Percentiles rank a stretch among this genome's conserved stretches.
phyloP scores from a whole-genome alignment of 2,113 vertebrate species.

The Nycticorax nycticorax region DNA sequence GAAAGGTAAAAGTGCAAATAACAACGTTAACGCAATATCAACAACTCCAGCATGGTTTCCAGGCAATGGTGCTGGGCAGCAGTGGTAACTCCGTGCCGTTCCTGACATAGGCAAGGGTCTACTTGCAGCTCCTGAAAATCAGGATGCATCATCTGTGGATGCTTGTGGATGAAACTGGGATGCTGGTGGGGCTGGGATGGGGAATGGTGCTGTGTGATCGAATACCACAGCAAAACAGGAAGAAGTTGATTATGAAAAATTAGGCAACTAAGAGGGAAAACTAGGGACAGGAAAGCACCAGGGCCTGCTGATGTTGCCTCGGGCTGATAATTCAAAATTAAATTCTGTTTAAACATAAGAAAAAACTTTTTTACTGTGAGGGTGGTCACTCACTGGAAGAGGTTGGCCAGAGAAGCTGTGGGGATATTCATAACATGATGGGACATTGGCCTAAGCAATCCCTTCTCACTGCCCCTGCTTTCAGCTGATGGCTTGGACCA shows the following conservation, averaged over 20 bases:
- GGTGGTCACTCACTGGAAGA: neutral
- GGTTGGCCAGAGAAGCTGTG: neutral
- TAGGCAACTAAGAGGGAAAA: neutral
- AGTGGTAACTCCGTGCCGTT: neutral
- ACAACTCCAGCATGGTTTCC: neutral
- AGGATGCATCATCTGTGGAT: neutral
- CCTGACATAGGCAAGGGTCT: neutral
- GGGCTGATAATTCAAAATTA: neutral
- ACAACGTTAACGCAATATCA: neutral
- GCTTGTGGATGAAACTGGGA: neutral
- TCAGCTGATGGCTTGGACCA: neutral
- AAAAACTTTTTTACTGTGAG: neutral
- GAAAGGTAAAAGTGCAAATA: neutral
- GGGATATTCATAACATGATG: neutral
- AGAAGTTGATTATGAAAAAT: neutral
- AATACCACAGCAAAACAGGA: neutral
- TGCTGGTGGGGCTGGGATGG: neutral
- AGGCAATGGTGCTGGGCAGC: neutral
- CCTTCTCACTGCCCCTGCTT: neutral
- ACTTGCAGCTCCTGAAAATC: neutral
- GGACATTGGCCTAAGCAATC: neutral
- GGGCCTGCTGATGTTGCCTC: neutral
- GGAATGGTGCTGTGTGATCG: neutral
- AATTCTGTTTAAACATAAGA: neutral
- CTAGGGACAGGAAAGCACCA: neutral